Conservation (phyloP, 2,797 vertebrate genomes). For the Myotis vivesi region DNA sequence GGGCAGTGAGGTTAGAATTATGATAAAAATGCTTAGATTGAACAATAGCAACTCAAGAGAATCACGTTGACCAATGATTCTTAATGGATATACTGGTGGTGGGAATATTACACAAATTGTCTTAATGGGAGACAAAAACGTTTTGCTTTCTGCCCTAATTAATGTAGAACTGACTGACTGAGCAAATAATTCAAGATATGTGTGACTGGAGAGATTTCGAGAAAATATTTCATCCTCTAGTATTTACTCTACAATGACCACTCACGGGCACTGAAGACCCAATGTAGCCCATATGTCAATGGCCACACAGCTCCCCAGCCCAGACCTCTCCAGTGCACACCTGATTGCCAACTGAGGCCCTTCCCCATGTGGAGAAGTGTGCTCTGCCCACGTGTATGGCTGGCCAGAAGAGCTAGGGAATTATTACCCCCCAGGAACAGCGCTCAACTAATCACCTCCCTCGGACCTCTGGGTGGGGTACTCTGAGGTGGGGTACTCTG, state of each 20-base stretch:
- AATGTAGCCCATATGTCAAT: background rate
- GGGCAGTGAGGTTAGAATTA: conserved; percentile 11
- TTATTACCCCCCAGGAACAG: background rate
- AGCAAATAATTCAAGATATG: background rate
- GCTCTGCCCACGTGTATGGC: background rate
- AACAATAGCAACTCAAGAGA: background rate
- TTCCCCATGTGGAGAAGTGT: background rate
- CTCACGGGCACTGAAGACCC: background rate
- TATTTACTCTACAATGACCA: background rate
- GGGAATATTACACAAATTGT: background rate
- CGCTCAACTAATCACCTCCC: background rate
- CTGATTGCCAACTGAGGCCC: background rate
- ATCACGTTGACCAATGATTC: background rate
- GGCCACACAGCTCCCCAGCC: too few relatives aligned
- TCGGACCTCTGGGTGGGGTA: background rate
- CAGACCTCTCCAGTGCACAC: background rate
- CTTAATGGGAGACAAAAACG: background rate
- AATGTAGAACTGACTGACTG: background rate
- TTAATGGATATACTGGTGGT: background rate
- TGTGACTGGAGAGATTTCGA: background rate
- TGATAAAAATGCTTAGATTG: background rate
- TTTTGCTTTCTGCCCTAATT: background rate
- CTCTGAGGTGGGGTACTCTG: background rate
- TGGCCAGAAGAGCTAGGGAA: background rate
- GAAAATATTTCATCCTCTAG: background rate